Evolutionary conservation across 2,797 vertebrate genomes (phyloP).

Genomic region (Sebastes steindachneri): DNA sequence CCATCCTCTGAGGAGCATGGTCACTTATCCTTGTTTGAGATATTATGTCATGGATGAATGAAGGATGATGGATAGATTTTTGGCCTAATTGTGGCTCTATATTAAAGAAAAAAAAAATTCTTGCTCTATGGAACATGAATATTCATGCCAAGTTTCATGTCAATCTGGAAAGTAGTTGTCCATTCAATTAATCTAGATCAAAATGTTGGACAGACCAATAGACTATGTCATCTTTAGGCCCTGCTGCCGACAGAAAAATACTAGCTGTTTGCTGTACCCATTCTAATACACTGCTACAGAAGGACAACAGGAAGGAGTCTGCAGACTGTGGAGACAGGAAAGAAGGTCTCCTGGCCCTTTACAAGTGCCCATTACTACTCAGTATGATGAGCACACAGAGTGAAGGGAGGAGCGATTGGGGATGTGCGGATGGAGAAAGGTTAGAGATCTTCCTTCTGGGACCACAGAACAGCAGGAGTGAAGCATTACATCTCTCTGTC

Average conservation of each 20-base stretch:
- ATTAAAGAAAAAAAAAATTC: neutral
- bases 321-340: slow-evolving; percentile 7
- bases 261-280: neutral
- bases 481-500: slow-evolving; percentile 6
- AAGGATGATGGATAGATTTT: neutral
- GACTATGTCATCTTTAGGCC: neutral
- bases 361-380: slow-evolving; percentile 75
- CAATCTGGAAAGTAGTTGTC: neutral
- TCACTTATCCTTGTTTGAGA: neutral
- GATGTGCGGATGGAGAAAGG: slow-evolving; percentile 76
- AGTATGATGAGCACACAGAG: slow-evolving; percentile 50
- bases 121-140: neutral
- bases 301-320: slow-evolving; percentile 10
- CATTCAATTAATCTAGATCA: neutral
- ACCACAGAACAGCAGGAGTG: slow-evolving; percentile 50
- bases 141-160: neutral
- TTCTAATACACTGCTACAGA: neutral
- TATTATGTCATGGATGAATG: neutral
- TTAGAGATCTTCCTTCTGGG: slow-evolving; percentile 66
- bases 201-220: neutral
- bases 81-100: neutral
- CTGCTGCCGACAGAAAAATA: neutral
- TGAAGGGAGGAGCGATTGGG: slow-evolving; percentile 27
- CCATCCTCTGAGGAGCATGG: neutral
- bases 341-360: neutral